Percentiles rank a stretch among this genome's conserved stretches.
Conservation (phyloP, 2,888 invertebrate species). For the Acronicta alni region DNA sequence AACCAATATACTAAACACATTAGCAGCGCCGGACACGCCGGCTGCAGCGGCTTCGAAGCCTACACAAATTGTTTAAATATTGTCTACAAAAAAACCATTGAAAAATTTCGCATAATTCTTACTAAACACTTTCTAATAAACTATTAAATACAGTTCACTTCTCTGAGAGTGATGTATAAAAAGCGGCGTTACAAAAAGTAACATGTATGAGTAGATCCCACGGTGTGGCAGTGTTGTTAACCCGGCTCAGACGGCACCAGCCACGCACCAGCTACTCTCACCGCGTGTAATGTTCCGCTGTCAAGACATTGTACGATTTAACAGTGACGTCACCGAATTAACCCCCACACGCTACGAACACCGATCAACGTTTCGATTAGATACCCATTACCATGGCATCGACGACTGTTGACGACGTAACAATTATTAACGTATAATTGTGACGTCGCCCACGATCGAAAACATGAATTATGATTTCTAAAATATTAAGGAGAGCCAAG, state of each 20-base stretch:
- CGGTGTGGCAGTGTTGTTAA: slow-evolving; percentile 5
- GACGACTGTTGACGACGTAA: background rate
- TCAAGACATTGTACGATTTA: slow-evolving; percentile 20
- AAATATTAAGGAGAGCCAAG: background rate
- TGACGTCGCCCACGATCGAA: background rate
- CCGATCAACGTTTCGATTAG: slow-evolving; percentile 5
- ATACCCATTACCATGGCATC: background rate
- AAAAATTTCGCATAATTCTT: background rate
- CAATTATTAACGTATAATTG: background rate
- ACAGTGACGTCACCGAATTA: slow-evolving; percentile 24
- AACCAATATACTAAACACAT: no score
- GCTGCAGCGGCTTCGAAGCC: no score
- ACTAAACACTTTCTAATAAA: slow-evolving; percentile 19
- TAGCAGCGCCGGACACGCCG: no score
- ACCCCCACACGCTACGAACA: slow-evolving; percentile 16
- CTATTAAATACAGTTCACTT: slow-evolving; percentile 21
- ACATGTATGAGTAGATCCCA: slow-evolving; percentile 23
- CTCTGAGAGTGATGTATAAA: slow-evolving; percentile 11
- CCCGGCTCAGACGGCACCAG: slow-evolving; percentile 10
- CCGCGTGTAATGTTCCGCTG: background rate
- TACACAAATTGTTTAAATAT: no score
- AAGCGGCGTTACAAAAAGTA: slow-evolving; percentile 21
- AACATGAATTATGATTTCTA: background rate
- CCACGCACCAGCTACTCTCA: slow-evolving; percentile 20
- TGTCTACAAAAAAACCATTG: no score